A percentile compares a stretch with the other conserved stretches of the same genome.
phyloP scores from a whole-genome alignment of 2,888 invertebrate species.

The Mesoligia furuncula region DNA sequence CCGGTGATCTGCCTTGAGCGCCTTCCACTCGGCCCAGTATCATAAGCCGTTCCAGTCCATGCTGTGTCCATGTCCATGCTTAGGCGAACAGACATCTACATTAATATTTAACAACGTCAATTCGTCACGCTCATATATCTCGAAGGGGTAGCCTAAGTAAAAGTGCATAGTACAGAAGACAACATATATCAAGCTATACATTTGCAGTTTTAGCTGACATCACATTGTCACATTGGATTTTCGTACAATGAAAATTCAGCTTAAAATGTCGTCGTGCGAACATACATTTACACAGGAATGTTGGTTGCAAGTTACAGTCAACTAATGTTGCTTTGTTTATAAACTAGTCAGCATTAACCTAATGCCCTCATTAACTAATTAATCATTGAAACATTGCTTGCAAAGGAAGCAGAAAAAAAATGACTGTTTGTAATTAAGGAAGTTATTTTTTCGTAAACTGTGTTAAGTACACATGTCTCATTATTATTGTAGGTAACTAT shows the following conservation, averaged over 20 bases:
- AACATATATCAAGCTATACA: not conserved
- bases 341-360: too few relatives aligned
- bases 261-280: not conserved
- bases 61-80: not conserved
- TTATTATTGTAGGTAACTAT: too few relatives aligned
- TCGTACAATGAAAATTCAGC: too few relatives aligned
- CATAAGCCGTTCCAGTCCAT: not conserved
- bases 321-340: not conserved
- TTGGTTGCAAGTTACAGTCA: not conserved
- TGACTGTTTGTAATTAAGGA: not conserved
- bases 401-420: not conserved
- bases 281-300: not conserved
- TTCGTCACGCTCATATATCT: not conserved
- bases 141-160: not conserved
- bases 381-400: constrained; percentile 7
- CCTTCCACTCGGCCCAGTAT: not conserved
- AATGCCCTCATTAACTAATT: constrained; percentile 19
- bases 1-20: not conserved
- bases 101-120: not conserved
- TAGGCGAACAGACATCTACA: not conserved
- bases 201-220: not conserved
- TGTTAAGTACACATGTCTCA: not conserved
- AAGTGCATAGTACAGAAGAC: not conserved
- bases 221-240: not conserved
- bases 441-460: not conserved